Evolutionary conservation across 2,888 invertebrate genomes (phyloP).

Genomic region (Patella pellucida): DNA sequence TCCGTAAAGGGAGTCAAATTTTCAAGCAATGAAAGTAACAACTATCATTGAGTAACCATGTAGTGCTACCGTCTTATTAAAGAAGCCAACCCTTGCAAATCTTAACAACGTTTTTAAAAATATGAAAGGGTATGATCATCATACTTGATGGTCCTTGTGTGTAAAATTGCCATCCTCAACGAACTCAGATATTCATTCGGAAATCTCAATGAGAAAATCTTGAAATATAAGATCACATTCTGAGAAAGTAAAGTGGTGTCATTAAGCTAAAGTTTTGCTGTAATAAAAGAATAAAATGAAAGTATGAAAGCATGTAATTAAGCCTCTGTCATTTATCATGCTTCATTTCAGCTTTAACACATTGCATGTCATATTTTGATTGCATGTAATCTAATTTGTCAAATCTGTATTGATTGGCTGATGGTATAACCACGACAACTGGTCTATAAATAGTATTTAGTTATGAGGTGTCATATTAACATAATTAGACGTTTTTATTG

Average conservation of each 20-base stretch:
- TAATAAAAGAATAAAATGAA: constrained; percentile 5
- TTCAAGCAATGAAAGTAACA: no score
- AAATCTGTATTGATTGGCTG: constrained; percentile 6
- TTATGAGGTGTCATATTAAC: constrained; percentile 2
- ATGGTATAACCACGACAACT: not conserved
- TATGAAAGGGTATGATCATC: no score
- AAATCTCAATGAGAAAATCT: no score
- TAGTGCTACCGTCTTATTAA: no score
- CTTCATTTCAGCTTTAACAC: constrained; percentile 3
- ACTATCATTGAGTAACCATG: no score
- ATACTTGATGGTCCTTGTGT: no score
- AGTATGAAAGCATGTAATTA: constrained; percentile 5
- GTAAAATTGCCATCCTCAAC: no score
- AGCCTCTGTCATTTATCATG: constrained; percentile 9
- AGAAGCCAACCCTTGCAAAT: no score
- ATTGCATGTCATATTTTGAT: constrained; percentile 12
- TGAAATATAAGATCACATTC: no score
- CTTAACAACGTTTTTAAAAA: no score
- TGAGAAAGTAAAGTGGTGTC: not conserved
- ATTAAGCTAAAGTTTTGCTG: not conserved
- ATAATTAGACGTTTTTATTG: constrained; percentile 1
- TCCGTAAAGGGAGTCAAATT: no score
- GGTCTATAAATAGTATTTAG: not conserved
- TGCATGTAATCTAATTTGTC: constrained; percentile 10
- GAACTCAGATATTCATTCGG: no score